Conservation (phyloP, 2,797 vertebrate genomes). For the Toxotes lorentzi region DNA sequence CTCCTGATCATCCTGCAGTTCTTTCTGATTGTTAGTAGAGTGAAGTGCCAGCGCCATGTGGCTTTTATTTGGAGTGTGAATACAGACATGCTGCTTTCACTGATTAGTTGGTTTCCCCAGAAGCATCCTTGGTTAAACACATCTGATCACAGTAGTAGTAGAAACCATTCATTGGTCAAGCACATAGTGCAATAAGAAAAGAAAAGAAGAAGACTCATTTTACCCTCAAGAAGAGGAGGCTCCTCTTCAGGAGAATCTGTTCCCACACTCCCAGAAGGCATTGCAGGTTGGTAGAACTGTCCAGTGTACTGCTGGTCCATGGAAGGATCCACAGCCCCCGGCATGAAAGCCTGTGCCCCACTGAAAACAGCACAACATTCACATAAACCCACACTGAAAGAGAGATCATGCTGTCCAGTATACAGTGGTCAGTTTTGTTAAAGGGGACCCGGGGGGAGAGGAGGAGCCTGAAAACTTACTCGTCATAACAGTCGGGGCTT, state of each 20-base stretch:
- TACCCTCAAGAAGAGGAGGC: constrained; percentile 80
- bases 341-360: constrained; percentile 31
- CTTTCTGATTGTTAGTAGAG: not conserved
- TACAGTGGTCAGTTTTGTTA: too few species aligned
- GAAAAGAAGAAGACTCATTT: not conserved
- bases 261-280: not conserved
- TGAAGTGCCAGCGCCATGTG: not conserved
- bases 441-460: too few species aligned
- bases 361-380: constrained; percentile 32
- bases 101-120: not conserved
- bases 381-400: too few species aligned
- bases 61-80: constrained; percentile 1
- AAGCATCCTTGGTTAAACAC: not conserved
- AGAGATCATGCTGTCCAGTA: too few species aligned
- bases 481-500: constrained; percentile 3
- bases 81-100: not conserved
- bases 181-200: not conserved
- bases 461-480: constrained; percentile 27
- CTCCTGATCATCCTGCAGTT: not conserved
- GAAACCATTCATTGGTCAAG: not conserved
- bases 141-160: not conserved
- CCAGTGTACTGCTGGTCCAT: constrained; percentile 56
- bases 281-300: constrained; percentile 70
- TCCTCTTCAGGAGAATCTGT: constrained; percentile 68
- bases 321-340: constrained; percentile 39